These are phyloP conservation scores for Drosophila antonietae DNA, from an alignment of 2,888 invertebrate genomes.

Conservation along the genomic window DNA sequence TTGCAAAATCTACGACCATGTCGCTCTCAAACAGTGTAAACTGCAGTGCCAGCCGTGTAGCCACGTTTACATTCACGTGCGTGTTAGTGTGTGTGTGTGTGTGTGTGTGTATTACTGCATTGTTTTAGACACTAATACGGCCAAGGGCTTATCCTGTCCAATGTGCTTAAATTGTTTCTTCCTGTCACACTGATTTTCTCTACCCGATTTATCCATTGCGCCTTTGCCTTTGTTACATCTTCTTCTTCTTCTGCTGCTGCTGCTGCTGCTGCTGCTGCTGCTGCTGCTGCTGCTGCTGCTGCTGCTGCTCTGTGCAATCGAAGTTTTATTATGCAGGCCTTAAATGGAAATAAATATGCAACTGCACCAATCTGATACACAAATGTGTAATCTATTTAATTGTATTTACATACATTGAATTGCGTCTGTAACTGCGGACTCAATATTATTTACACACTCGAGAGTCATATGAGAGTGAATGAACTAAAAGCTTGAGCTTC, in stretches of 20 bases:
- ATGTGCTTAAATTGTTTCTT: slow-evolving; percentile 79
- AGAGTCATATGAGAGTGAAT: not conserved
- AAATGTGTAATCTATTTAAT: slow-evolving; percentile 66
- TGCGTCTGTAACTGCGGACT: slow-evolving; percentile 10
- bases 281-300: slow-evolving; percentile 10
- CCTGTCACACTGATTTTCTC: slow-evolving; percentile 76
- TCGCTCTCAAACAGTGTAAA: slow-evolving; percentile 63
- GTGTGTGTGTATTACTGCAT: slow-evolving; percentile 59
- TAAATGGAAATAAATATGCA: slow-evolving; percentile 67
- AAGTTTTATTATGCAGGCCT: slow-evolving; percentile 56
- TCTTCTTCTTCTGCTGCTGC: slow-evolving; percentile 3
- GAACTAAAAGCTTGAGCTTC: too few relatives aligned
- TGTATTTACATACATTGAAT: slow-evolving; percentile 54
- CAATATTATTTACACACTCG: slow-evolving; percentile 6
- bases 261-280: slow-evolving; percentile 21
- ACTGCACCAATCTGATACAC: slow-evolving; percentile 43
- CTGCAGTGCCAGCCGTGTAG: slow-evolving; percentile 50
- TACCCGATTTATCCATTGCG: slow-evolving; percentile 72
- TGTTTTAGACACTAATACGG: slow-evolving; percentile 71
- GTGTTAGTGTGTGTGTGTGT: slow-evolving; percentile 43
- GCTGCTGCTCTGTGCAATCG: slow-evolving; percentile 30
- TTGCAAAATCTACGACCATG: slow-evolving; percentile 74
- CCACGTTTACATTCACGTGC: slow-evolving; percentile 6
- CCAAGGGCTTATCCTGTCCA: slow-evolving; percentile 74
- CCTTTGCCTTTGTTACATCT: slow-evolving; percentile 48